phyloP scores from a whole-genome alignment of 2,888 invertebrate genomes.

The Gari tellinella region DNA sequence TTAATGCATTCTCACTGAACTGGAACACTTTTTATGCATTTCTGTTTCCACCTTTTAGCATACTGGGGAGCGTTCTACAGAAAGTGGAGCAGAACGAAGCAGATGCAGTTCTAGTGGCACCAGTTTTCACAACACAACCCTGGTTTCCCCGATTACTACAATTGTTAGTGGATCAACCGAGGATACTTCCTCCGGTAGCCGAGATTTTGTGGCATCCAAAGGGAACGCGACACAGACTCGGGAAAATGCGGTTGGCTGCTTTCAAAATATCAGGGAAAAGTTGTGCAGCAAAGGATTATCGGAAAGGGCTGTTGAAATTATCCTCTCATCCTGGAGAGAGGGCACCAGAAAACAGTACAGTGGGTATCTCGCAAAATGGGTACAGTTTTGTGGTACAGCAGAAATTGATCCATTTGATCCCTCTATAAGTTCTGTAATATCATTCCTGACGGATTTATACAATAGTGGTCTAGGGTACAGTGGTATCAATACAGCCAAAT shows the following conservation, averaged over 20 bases:
- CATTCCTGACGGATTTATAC: constrained; percentile 24
- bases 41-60: constrained; percentile 22
- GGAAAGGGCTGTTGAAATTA: neutral
- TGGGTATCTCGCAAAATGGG: constrained; percentile 33
- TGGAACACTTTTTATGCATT: constrained; percentile 8
- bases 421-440: constrained; percentile 11
- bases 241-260: neutral
- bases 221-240: neutral
- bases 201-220: constrained; percentile 1
- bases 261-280: constrained; percentile 16
- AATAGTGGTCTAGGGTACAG: constrained; percentile 7
- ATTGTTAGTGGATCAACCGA: constrained; percentile 1
- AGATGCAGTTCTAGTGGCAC: too few species aligned
- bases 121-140: constrained; percentile 7
- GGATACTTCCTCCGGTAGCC: neutral
- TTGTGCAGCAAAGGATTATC: constrained; percentile 15
- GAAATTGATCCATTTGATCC: constrained; percentile 33
- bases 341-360: constrained; percentile 24
- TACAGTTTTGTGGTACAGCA: constrained; percentile 34
- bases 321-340: constrained; percentile 9
- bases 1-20: too few species aligned
- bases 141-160: neutral
- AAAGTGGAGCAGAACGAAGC: neutral
- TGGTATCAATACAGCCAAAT: constrained; percentile 23
- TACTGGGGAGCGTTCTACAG: constrained; percentile 5